A percentile compares a stretch with the other conserved stretches of the same genome.
Conservation (phyloP, 2,113 vertebrate genomes). For the Dromas ardeola region DNA sequence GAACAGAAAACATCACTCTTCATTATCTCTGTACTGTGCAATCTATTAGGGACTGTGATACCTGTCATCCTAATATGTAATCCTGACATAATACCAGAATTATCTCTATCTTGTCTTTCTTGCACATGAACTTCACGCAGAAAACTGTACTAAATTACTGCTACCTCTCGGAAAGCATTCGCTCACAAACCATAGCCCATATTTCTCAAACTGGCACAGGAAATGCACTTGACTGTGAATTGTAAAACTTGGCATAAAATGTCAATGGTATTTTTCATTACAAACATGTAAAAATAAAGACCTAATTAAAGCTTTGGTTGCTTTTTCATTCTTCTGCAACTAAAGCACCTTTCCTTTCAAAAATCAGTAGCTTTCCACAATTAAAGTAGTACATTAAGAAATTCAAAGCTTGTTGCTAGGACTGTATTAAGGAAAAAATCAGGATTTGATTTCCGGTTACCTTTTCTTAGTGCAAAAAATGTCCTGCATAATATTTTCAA, state of each 20-base stretch:
- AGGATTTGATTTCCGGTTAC: background rate
- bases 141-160: background rate
- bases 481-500: background rate
- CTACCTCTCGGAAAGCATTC: background rate
- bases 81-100: conserved; percentile 30
- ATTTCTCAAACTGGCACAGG: background rate
- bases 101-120: background rate
- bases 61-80: conserved; percentile 7
- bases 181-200: background rate
- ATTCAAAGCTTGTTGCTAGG: background rate
- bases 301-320: background rate
- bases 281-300: background rate
- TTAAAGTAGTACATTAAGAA: background rate
- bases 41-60: background rate
- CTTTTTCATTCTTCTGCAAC: background rate
- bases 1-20: conserved; percentile 39
- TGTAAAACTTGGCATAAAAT: background rate
- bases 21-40: background rate
- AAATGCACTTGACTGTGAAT: background rate
- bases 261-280: background rate
- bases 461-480: background rate
- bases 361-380: background rate
- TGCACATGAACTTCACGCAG: background rate
- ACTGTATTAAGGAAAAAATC: background rate
- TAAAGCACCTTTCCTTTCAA: background rate